Conservation (phyloP, 1,140 invertebrate genomes). For the Apis mellifera region Amel_HAv3.1 CM009931.2:9525001-9525500, state of each 20-base stretch:
- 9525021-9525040: too few species aligned
- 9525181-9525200: neutral
- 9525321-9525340: constrained; percentile 1
- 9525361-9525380: neutral
- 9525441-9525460: constrained; percentile 3
- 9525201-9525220: neutral
- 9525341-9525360: neutral
- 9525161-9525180: neutral
- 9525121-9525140: neutral
- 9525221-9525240: neutral
- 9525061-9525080: neutral
- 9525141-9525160: constrained; percentile 7
- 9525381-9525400: constrained; percentile 26
- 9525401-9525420: constrained; percentile 39
- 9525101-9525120: neutral
- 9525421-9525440: constrained; percentile 7
- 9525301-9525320: constrained; percentile 3
- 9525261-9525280: neutral
- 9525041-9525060: neutral
- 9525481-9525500: constrained; percentile 3
- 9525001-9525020: too few species aligned
- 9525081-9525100: neutral
- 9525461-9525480: neutral
- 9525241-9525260: neutral
- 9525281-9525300: neutral